These are phyloP conservation scores for Anastrepha ludens DNA, from an alignment of 1,140 invertebrate species.

Conservation along the genomic window DNA sequence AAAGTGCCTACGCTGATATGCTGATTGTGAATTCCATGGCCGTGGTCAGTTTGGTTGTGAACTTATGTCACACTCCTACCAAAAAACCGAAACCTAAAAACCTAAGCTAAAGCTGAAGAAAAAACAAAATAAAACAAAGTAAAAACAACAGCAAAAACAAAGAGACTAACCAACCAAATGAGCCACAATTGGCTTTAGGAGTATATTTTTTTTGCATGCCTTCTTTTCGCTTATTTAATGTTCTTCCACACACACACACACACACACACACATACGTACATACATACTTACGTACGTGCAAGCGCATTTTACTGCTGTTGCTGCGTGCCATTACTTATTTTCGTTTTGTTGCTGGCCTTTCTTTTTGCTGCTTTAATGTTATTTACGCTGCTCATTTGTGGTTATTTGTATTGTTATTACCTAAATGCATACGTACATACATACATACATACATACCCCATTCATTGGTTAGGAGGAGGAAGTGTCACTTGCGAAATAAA, in stretches of 20 bases:
- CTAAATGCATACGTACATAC: background rate
- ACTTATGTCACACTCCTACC: slow-evolving; percentile 46
- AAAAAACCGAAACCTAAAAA: background rate
- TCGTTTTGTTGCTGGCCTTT: background rate
- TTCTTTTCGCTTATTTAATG: background rate
- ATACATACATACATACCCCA: background rate
- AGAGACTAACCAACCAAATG: background rate
- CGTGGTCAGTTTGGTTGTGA: slow-evolving; percentile 46
- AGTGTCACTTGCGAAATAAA: slow-evolving; percentile 30
- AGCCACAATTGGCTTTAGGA: background rate
- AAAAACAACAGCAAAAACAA: background rate
- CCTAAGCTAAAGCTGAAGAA: background rate
- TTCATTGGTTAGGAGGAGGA: background rate
- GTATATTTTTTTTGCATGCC: background rate
- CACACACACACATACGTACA: no score
- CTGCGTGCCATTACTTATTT: background rate
- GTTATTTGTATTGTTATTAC: slow-evolving; percentile 17
- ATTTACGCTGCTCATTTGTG: slow-evolving; percentile 25
- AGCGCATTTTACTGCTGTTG: background rate
- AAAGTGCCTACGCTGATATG: background rate
- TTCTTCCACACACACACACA: background rate
- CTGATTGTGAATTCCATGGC: slow-evolving; percentile 26
- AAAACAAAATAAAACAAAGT: background rate
- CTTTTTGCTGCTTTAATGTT: background rate
- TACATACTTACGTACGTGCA: no score